phyloP scores from a whole-genome alignment of 2,888 invertebrate genomes.

The Crossocerus cetratus region DNA sequence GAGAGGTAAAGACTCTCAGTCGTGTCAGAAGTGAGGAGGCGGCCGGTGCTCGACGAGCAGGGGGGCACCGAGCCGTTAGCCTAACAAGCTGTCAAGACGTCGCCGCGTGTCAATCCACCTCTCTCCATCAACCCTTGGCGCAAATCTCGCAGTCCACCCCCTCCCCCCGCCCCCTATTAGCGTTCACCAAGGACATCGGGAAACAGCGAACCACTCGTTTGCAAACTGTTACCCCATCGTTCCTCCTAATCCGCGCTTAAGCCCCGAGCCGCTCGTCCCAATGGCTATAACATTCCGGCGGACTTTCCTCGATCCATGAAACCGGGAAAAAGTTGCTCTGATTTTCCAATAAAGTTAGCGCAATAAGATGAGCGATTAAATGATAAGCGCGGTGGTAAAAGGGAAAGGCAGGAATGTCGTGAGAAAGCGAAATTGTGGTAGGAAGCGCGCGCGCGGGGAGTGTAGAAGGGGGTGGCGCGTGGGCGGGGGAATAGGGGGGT shows the following conservation, averaged over 20 bases:
- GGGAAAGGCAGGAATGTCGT: too few species aligned
- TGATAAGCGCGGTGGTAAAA: too few species aligned
- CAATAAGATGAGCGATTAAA: too few species aligned
- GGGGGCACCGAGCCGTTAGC: conserved; percentile 64
- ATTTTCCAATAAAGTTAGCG: too few species aligned
- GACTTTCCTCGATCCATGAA: too few species aligned
- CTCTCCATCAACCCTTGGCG: conserved; percentile 64
- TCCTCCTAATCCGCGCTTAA: neutral
- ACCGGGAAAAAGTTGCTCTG: too few species aligned
- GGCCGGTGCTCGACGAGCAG: conserved; percentile 50
- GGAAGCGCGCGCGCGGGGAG: too few species aligned
- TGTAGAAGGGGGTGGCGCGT: conserved; percentile 10
- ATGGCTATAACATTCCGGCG: too few species aligned
- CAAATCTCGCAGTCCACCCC: conserved; percentile 52
- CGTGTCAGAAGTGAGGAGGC: too few species aligned
- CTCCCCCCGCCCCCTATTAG: neutral
- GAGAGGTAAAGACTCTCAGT: conserved; percentile 62
- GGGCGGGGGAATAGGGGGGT: conserved; percentile 10
- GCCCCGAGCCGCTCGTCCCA: neutral
- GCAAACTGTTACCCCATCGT: neutral
- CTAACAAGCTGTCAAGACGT: conserved; percentile 77
- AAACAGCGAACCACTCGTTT: neutral
- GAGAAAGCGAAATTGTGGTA: too few species aligned
- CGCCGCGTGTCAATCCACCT: conserved; percentile 75
- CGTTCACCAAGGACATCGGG: neutral